A percentile compares a stretch with the other conserved stretches of the same genome.
Evolutionary conservation across 2,888 invertebrate genomes (phyloP).

Genomic region (Chymomyza procnemis): DNA sequence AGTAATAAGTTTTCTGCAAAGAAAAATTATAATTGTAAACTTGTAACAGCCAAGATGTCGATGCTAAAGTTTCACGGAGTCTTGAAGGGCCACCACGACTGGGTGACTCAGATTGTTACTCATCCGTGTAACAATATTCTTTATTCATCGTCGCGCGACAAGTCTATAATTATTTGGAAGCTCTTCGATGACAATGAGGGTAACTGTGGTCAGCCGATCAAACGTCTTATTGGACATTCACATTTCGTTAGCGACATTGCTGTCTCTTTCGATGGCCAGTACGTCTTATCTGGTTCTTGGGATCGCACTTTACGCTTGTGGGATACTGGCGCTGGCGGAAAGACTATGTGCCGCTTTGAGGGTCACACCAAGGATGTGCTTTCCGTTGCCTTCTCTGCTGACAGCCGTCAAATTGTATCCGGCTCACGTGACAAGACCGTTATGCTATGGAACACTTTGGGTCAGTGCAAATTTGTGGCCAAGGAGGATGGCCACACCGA

Average conservation of each 20-base stretch:
- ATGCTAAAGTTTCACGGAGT: constrained; percentile 93
- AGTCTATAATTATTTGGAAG: constrained; percentile 97
- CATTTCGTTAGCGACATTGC: constrained; percentile 99
- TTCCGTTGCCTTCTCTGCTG: constrained; percentile 99
- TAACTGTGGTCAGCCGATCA: constrained; percentile 95
- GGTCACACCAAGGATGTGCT: constrained; percentile 99
- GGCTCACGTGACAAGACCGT: constrained; percentile 99
- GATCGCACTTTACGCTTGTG: constrained; percentile 98
- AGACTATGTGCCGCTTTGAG: constrained; percentile 96
- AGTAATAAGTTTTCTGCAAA: too few relatives aligned
- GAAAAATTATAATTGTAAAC: too few relatives aligned
- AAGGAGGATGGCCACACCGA: constrained; percentile 96
- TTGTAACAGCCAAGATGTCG: too few relatives aligned
- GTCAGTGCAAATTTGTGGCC: constrained; percentile 99
- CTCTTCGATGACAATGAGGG: constrained; percentile 95
- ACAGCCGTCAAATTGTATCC: constrained; percentile 99
- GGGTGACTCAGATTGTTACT: constrained; percentile 99
- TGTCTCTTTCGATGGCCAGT: constrained; percentile 98
- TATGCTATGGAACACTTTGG: constrained; percentile 99
- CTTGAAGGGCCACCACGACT: constrained; percentile 96
- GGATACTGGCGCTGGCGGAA: constrained; percentile 96
- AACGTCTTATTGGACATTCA: constrained; percentile 96
- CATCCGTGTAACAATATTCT: constrained; percentile 96
- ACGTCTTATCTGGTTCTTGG: constrained; percentile 99
- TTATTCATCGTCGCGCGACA: constrained; percentile 91